A percentile compares a stretch with the other conserved stretches of the same genome.
These are phyloP conservation scores for Anneissia japonica DNA, from an alignment of 35 echinoderm and acorn worm species.

Conservation along the genomic window DNA sequence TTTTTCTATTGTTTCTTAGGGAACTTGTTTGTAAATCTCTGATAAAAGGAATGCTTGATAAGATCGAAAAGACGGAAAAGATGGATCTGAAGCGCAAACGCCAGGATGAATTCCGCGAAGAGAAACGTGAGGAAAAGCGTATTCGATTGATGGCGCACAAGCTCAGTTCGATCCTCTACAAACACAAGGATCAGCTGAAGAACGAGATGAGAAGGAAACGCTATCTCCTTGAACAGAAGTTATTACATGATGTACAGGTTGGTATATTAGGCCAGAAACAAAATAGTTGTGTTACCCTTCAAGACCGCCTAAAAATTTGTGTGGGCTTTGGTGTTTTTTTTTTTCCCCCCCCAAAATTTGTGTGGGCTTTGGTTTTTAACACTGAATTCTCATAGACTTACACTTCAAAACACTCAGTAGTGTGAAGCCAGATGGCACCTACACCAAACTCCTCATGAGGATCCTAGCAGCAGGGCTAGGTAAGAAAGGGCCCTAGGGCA, in stretches of 20 bases:
- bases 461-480: too few relatives aligned
- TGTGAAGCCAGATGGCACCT: too few relatives aligned
- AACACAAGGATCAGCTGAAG: slow-evolving; percentile 60
- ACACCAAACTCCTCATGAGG: too few relatives aligned
- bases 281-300: too few relatives aligned
- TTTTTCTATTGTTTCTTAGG: background rate
- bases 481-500: too few relatives aligned
- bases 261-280: too few relatives aligned
- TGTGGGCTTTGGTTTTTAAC: too few relatives aligned
- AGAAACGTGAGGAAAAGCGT: slow-evolving; percentile 49
- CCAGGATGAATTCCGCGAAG: slow-evolving; percentile 29
- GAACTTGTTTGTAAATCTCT: slow-evolving; percentile 51
- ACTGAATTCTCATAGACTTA: too few relatives aligned
- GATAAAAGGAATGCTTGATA: slow-evolving; percentile 84
- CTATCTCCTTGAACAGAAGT: slow-evolving; percentile 57
- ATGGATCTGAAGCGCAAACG: slow-evolving; percentile 61
- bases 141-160: slow-evolving; percentile 40
- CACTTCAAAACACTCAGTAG: too few relatives aligned
- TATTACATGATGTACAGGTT: slow-evolving; percentile 76
- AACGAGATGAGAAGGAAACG: slow-evolving; percentile 68
- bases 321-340: too few relatives aligned
- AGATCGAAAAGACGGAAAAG: slow-evolving; percentile 73
- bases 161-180: slow-evolving; percentile 31
- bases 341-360: too few relatives aligned
- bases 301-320: too few relatives aligned